Base-by-base conservation (phyloP, 92 coral and sea anemone species). In the Ricordea florida region DNA sequence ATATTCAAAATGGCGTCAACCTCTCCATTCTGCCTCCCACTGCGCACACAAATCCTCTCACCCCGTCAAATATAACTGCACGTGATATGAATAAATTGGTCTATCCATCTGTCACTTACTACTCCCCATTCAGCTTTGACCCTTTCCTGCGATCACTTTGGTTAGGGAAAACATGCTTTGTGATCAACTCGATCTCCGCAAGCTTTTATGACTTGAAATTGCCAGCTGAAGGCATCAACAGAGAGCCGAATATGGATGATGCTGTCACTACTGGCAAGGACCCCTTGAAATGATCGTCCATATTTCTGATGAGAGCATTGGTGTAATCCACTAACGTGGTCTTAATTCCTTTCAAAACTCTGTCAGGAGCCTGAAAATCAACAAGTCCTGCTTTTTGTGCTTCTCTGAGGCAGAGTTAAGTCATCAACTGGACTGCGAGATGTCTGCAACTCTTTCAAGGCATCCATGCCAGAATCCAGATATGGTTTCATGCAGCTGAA, bases 61-160 rank as follows among this genome's bases (percentile, higher is more conserved):
- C n/a, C n/a, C n/a, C n/a, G n/a, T n/a, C n/a, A n/a, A n/a, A n/a
- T n/a, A n/a, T n/a, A n/a, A n/a, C n/a, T n/a, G n/a, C n/a, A n/a
- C n/a, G n/a, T n/a, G n/a, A n/a, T n/a, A n/a, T n/a, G n/a, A n/a
- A n/a, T n/a, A n/a, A n/a, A n/a, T n/a, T n/a, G n/a, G n/a, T n/a
- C n/a, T n/a, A n/a, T n/a, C n/a, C n/a, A n/a, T n/a, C n/a, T n/a
- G n/a, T n/a, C n/a, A n/a, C n/a, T n/a, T n/a, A n/a, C n/a, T n/a
- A n/a, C n/a, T n/a, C 69, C 66, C 85, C 77, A 78, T 78, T 78
- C 85, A 68, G 77, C 85, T 79, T 68, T 48, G 50, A 79, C 50
- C 38, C 66, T 59, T 49, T 69, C 86, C 52, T 80, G 64, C 38
- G 16, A 38, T 78, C 84, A 16, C 9, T 24, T 31, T 78, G 13